phyloP scores from a whole-genome alignment of 2,888 invertebrate genomes.

The Pterobdella sp. region DNA sequence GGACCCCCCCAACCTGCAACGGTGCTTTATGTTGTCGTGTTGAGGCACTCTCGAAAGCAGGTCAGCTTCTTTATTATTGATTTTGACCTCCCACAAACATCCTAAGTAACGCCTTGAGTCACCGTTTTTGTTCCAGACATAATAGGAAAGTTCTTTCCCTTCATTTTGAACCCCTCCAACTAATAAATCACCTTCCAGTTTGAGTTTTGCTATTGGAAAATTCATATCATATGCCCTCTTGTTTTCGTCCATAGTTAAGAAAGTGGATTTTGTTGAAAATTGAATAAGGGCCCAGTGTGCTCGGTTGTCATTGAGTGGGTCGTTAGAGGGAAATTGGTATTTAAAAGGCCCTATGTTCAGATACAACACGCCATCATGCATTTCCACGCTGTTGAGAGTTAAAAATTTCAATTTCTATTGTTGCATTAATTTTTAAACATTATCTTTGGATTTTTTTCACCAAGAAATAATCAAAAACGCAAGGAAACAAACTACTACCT shows the following conservation, averaged over 20 bases:
- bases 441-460: background rate
- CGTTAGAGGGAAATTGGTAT: constrained; percentile 7
- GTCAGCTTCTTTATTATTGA: constrained; percentile 38
- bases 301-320: constrained; percentile 42
- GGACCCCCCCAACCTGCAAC: constrained; percentile 36
- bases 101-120: constrained; percentile 43
- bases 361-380: constrained; percentile 43
- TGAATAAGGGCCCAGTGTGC: constrained; percentile 41
- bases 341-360: constrained; percentile 36
- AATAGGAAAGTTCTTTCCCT: constrained; percentile 42
- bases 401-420: no score
- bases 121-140: constrained; percentile 42
- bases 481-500: constrained; percentile 12
- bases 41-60: constrained; percentile 5
- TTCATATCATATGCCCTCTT: background rate
- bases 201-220: background rate
- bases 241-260: constrained; percentile 4
- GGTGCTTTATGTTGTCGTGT: constrained; percentile 33
- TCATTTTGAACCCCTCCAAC: constrained; percentile 25
- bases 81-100: constrained; percentile 44
- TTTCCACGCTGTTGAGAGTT: constrained; percentile 39
- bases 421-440: background rate
- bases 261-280: constrained; percentile 6
- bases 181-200: constrained; percentile 7
- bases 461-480: background rate